phyloP scores from a whole-genome alignment of 2,113 vertebrate species.

The Myotis brandtii region DNA sequence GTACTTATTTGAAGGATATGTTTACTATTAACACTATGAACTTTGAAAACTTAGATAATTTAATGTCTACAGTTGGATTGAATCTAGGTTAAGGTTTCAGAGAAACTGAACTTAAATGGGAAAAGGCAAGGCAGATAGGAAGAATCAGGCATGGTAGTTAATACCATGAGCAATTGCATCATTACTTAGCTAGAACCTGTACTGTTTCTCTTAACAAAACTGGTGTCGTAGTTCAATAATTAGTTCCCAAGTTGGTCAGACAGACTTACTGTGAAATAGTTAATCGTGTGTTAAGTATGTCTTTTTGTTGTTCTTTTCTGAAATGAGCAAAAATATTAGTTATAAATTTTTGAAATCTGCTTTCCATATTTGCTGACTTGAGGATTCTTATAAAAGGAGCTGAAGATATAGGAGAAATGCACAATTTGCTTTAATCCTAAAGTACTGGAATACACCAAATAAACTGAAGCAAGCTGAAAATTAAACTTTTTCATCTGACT shows the following conservation, averaged over 20 bases:
- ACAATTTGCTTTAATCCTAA: conserved; percentile 17
- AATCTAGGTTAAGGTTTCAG: conserved; percentile 21
- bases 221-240: neutral
- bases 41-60: conserved; percentile 35
- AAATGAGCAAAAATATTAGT: neutral
- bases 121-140: neutral
- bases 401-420: conserved; percentile 29
- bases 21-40: neutral
- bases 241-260: neutral
- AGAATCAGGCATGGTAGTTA: neutral
- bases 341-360: conserved; percentile 1
- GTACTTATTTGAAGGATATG: neutral
- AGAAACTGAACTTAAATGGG: neutral
- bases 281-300: conserved; percentile 26
- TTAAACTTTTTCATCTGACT: conserved; percentile 20
- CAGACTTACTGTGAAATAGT: neutral
- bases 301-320: conserved; percentile 51
- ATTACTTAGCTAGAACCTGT: neutral
- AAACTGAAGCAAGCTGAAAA: conserved; percentile 34
- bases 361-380: neutral
- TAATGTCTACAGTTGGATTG: conserved; percentile 15
- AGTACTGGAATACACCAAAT: neutral
- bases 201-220: neutral
- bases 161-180: neutral
- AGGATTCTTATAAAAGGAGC: neutral